phyloP scores from a whole-genome alignment of 2,888 invertebrate genomes.

The Pollenia labialis region DNA sequence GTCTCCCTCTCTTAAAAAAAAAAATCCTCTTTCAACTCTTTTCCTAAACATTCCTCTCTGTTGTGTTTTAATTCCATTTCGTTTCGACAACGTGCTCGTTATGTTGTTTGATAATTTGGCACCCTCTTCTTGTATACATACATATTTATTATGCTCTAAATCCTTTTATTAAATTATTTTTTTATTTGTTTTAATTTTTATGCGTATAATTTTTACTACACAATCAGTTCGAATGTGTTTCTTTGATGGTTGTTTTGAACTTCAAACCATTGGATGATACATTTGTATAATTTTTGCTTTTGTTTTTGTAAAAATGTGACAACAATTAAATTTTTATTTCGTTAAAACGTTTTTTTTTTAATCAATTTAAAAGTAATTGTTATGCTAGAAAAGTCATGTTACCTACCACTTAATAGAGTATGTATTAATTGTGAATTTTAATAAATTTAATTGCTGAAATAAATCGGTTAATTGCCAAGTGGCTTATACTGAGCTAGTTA shows the following conservation, averaged over 20 bases:
- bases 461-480: constrained; percentile 24
- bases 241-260: constrained; percentile 47
- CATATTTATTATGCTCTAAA: constrained; percentile 50
- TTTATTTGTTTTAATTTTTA: constrained; percentile 57
- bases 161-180: constrained; percentile 22
- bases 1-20: not conserved
- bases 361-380: constrained; percentile 30
- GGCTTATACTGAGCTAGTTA: not conserved
- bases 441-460: not conserved
- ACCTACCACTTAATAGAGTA: constrained; percentile 3
- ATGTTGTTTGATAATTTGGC: constrained; percentile 27
- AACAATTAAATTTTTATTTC: constrained; percentile 5
- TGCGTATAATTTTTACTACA: constrained; percentile 34
- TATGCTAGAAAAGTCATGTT: constrained; percentile 1
- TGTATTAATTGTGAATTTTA: constrained; percentile 15
- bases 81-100: constrained; percentile 69
- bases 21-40: not conserved
- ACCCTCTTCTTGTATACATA: constrained; percentile 24
- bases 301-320: constrained; percentile 24
- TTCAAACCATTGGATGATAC: constrained; percentile 49
- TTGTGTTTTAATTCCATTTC: constrained; percentile 65
- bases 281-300: constrained; percentile 6
- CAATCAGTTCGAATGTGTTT: not conserved
- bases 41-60: constrained; percentile 52
- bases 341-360: constrained; percentile 29